Base-by-base conservation (phyloP, 1,140 invertebrate species). In the Neotoxoptera formosana region DNA sequence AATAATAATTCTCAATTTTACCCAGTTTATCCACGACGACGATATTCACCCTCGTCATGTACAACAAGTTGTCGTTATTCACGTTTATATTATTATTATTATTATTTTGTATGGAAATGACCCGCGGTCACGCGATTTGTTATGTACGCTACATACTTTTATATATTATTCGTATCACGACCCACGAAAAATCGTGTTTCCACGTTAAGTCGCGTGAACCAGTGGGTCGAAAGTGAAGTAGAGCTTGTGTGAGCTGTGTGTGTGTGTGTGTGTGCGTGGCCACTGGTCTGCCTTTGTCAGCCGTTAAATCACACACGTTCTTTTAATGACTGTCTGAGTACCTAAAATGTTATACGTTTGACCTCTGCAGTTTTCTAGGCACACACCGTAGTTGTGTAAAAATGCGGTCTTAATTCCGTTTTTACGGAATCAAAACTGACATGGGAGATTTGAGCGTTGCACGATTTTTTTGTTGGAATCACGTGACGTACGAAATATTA, bases 61-160 rank as follows among this genome's bases (percentile, higher is more conserved):
- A 51, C 47, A 89, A 89, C 87, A 89, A 89, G 87, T 89, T 89
- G n/a, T 53, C 48, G n/a, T 89, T 89, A 89, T 89, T 53, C 30
- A 53, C 21, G 47, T 53, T 89, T 89, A 41, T 25, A 41, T 89
- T 53, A 51, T 53, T 53, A 87, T 53, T 53, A 87, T 86, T 48
- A 51, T 87, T 47, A 47, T 36, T 89, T 89, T 89, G 8, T 20
- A 23, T n/a, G n/a, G n/a, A 51, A 89, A 89, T 53, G 48, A 89
- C 47, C 23, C 7, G 21, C 9, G 87, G 87, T 53, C 87, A 89
- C 87, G 87, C 87, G n/a, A 89, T 36, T 89, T 89, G 47, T 89
- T 51, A 53, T 53, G 87, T 34, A 88, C 30, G 20, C 14, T 88
- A 51, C 47, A 88, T 88, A 88, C 30, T 48, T 51, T 51, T 51